Evolutionary conservation across 1,140 invertebrate species (phyloP), one percentile per base, ranked within the genome.

Genomic region (Branchinecta lynchi): DNA sequence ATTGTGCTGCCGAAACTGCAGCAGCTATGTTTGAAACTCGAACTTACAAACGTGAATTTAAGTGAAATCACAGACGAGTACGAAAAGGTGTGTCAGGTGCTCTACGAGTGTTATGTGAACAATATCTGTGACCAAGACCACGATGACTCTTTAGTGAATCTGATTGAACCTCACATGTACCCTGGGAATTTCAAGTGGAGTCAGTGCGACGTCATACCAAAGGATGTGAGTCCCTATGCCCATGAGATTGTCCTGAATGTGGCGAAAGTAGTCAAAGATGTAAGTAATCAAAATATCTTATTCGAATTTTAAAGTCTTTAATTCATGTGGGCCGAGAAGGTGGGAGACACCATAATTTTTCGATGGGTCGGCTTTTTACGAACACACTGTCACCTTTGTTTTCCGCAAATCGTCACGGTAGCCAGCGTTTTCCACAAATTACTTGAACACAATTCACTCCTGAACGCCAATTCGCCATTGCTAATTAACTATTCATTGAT

Each of bases 121-220:
- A 60, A 20, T 60, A 15, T 60, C 12, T 60, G 51, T 60, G 51
- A 60, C 51, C 51, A 12, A 60, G 51, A 60, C 17, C 12, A 20
- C 3, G 51, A 60, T 3, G 51, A 60, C 17, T 15, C 51, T 6
- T 60, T 60, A 60, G 51, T 60, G 51, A 60, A 60, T 60, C 17
- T 60, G 51, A 60, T 60, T 60, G 51, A 60, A 20, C 51, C 51
- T 60, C 51, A 60, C 17, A 60, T 60, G 51, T 60, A 60, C 51
- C 12, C 51, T 12, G 51, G 51, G 17, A 60, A 60, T 60, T 60
- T 60, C 51, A 60, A 60, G 3, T 60, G 51, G 51, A 60, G 51
- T 20, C 12, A 60, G 17, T 60, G 51, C 6, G 51, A 60, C 6
- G 12, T 60, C 12, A 20, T 60, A 12, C 51, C 51, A 15, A 60